Evolutionary conservation across 1,140 invertebrate species (phyloP).

Genomic region (Formica selysi): DNA sequence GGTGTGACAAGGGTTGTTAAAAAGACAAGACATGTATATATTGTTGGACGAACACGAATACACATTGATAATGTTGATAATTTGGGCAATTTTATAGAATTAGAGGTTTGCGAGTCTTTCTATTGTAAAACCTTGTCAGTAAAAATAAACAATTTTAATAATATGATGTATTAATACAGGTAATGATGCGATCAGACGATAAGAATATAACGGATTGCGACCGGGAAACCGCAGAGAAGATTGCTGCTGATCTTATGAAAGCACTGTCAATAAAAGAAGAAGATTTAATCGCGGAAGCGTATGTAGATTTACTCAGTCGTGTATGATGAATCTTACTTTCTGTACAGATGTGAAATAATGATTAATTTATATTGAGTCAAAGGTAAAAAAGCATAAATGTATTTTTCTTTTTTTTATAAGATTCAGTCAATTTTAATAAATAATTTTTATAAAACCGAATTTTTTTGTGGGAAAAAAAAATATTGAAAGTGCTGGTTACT

Average conservation of each 20-base stretch:
- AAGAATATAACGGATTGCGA: slow-evolving; percentile 85
- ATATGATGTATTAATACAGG: slow-evolving; percentile 78
- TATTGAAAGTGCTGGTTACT: too few species aligned
- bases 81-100: slow-evolving; percentile 95
- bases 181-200: slow-evolving; percentile 88
- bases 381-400: not conserved
- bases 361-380: not conserved
- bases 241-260: slow-evolving; percentile 90
- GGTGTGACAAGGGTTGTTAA: slow-evolving; percentile 90
- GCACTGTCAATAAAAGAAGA: slow-evolving; percentile 89
- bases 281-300: slow-evolving; percentile 92
- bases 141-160: slow-evolving; percentile 70
- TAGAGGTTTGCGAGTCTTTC: slow-evolving; percentile 90
- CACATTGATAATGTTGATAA: slow-evolving; percentile 94
- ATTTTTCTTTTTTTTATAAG: not conserved
- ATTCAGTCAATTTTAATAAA: slow-evolving; percentile 1
- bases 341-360: not conserved
- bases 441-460: too few species aligned
- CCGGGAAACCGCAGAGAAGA: slow-evolving; percentile 89
- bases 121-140: not conserved
- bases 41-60: slow-evolving; percentile 94
- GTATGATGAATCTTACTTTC: not conserved
- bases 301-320: slow-evolving; percentile 89
- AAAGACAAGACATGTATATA: slow-evolving; percentile 91
- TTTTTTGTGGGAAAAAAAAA: too few species aligned